Percentiles rank a stretch among this genome's conserved stretches.
These are phyloP conservation scores for Apamea epomidion DNA, from an alignment of 2,888 invertebrate species.

Conservation along the genomic window DNA sequence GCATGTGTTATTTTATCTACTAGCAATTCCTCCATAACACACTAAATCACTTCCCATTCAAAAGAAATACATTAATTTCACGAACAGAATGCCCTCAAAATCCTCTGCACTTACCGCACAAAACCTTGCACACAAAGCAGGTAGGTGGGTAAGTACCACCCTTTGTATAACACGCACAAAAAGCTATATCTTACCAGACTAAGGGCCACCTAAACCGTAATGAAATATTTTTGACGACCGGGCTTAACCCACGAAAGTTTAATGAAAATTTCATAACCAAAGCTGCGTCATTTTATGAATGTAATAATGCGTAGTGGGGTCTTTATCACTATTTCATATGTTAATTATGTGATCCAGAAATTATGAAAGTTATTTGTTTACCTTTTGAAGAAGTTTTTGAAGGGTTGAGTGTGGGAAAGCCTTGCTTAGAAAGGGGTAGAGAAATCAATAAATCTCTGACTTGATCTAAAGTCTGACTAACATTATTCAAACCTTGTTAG, in stretches of 20 bases:
- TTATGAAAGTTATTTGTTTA: constrained; percentile 46
- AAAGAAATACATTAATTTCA: constrained; percentile 39
- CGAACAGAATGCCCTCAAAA: constrained; percentile 36
- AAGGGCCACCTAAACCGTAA: constrained; percentile 65
- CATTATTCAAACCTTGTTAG: background rate
- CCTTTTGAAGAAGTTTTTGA: background rate
- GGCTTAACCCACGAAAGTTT: constrained; percentile 63
- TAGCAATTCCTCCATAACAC: background rate
- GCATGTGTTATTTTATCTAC: background rate
- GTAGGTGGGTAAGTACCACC: constrained; percentile 49
- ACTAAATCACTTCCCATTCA: constrained; percentile 35
- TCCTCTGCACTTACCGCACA: constrained; percentile 57
- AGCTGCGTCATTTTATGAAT: constrained; percentile 60
- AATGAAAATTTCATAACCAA: constrained; percentile 70
- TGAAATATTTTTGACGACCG: constrained; percentile 71
- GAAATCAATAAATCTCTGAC: background rate
- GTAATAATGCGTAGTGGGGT: constrained; percentile 60
- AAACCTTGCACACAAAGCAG: constrained; percentile 60
- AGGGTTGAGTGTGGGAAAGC: background rate
- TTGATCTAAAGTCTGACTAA: background rate
- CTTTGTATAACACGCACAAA: constrained; percentile 62
- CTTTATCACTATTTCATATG: constrained; percentile 58
- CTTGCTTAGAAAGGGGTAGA: background rate
- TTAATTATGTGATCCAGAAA: constrained; percentile 57
- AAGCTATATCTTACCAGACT: constrained; percentile 64